These are phyloP conservation scores for Falco cherrug DNA, from an alignment of 2,797 vertebrate species.

Conservation along the genomic window DNA sequence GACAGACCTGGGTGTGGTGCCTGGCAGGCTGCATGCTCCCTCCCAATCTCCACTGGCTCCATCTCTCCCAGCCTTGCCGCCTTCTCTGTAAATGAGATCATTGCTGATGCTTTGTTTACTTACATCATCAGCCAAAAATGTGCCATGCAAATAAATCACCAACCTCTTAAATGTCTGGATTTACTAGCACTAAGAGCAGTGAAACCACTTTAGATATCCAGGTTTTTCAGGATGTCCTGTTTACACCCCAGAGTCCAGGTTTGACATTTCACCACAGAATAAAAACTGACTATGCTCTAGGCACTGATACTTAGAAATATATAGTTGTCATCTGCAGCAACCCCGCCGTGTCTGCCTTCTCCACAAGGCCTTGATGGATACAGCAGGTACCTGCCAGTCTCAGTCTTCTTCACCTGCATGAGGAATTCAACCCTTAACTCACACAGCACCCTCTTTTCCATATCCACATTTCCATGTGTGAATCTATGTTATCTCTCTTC, in stretches of 20 bases:
- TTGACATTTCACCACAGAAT: neutral
- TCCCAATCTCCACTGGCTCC: neutral
- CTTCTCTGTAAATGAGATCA: neutral
- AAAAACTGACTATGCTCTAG: neutral
- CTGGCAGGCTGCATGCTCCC: fast-evolving
- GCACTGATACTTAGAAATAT: neutral
- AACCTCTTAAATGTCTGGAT: neutral
- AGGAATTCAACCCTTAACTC: neutral
- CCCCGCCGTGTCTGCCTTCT: fast-evolving
- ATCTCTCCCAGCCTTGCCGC: neutral
- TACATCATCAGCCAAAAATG: neutral
- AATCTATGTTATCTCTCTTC: neutral
- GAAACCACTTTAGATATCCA: neutral
- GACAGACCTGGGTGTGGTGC: neutral
- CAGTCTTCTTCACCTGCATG: neutral
- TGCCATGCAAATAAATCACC: neutral
- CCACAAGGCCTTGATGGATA: neutral
- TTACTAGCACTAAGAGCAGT: neutral
- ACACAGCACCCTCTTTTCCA: neutral
- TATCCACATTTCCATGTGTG: neutral
- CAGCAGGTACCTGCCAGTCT: neutral
- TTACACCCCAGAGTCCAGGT: neutral
- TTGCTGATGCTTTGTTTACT: neutral
- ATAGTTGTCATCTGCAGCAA: neutral
- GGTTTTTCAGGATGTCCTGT: neutral